phyloP scores from a whole-genome alignment of 1,140 invertebrate species.

The Bradysia coprophila region DNA sequence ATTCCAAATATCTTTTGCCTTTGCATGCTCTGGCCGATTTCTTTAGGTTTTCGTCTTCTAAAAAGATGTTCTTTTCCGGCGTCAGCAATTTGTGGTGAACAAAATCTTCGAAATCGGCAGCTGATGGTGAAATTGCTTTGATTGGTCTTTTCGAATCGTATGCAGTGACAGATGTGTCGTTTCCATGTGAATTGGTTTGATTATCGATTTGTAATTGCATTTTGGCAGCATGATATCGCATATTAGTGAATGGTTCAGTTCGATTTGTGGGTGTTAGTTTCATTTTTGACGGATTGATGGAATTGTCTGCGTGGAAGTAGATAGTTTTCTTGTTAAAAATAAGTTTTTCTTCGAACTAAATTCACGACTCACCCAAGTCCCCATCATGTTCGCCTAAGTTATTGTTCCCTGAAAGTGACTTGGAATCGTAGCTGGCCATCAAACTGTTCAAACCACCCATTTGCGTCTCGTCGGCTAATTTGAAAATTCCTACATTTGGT shows the following conservation, averaged over 20 bases:
- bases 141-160: too few relatives aligned
- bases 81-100: too few relatives aligned
- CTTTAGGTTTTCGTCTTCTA: background rate
- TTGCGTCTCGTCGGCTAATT: conserved; percentile 68
- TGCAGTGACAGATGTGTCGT: too few relatives aligned
- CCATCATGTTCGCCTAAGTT: background rate
- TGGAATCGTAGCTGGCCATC: conserved; percentile 9
- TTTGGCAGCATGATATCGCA: conserved; percentile 2
- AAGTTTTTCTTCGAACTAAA: too few relatives aligned
- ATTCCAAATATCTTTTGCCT: conserved; percentile 69
- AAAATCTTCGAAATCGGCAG: too few relatives aligned
- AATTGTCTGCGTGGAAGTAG: background rate
- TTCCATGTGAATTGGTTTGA: too few relatives aligned
- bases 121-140: too few relatives aligned
- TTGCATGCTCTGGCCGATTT: conserved; percentile 40
- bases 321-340: background rate
- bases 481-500: conserved; percentile 15
- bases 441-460: conserved; percentile 63
- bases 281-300: background rate
- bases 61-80: too few relatives aligned
- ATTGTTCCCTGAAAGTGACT: background rate
- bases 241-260: conserved; percentile 2
- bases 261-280: background rate
- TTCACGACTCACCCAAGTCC: too few relatives aligned
- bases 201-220: background rate